phyloP scores from a whole-genome alignment of 2,113 vertebrate species.

The Cynopterus brachyotis region DNA sequence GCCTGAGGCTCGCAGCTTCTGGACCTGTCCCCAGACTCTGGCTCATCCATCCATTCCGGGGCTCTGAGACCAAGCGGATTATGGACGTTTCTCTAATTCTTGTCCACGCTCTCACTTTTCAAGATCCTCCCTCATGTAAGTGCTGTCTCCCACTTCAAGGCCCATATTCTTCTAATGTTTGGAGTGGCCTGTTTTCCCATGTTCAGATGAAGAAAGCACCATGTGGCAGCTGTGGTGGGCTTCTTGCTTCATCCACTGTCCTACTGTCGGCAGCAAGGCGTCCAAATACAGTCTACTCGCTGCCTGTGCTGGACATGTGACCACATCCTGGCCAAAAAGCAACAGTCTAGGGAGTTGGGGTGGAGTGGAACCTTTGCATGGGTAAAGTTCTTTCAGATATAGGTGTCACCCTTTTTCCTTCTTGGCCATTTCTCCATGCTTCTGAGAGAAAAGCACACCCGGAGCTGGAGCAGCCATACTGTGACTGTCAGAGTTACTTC shows the following conservation, averaged over 20 bases:
- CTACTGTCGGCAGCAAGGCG: rapidly evolving
- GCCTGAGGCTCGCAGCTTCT: rapidly evolving
- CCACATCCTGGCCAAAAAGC: neutral
- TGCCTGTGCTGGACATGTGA: neutral
- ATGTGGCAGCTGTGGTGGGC: neutral
- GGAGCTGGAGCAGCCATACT: neutral
- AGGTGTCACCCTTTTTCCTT: neutral
- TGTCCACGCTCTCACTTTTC: neutral
- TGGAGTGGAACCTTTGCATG: rapidly evolving
- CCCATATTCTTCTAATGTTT: neutral
- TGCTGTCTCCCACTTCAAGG: neutral
- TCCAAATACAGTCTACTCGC: neutral
- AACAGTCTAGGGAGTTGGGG: neutral
- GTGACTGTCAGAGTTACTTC: rapidly evolving
- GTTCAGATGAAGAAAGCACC: neutral
- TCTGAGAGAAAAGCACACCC: neutral
- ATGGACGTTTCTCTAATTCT: neutral
- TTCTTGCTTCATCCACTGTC: neutral
- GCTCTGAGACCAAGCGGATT: neutral
- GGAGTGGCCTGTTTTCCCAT: neutral
- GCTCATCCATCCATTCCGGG: neutral
- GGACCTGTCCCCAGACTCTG: neutral
- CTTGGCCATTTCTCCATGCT: too few relatives aligned
- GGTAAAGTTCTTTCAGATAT: neutral
- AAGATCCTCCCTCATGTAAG: neutral